Evolutionary conservation across 1,140 invertebrate species (phyloP).

Genomic region (Bombus balteatus): DNA sequence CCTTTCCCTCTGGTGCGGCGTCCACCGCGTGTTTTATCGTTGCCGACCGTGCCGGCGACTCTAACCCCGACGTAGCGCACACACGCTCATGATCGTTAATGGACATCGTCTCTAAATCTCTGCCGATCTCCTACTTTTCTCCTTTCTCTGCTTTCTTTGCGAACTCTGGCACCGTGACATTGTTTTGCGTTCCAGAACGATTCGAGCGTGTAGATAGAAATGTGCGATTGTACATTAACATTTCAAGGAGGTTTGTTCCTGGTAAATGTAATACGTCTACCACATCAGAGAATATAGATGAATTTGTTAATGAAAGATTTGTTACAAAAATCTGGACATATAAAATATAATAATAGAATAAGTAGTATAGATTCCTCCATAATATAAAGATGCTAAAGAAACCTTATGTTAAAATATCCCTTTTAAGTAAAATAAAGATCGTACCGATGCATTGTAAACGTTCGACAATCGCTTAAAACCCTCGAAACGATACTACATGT

Average conservation of each 20-base stretch:
- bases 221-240: not conserved
- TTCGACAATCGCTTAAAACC: not conserved
- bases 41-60: conserved; percentile 6
- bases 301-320: too few relatives aligned
- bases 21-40: conserved; percentile 49
- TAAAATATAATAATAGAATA: too few relatives aligned
- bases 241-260: not conserved
- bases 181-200: not conserved
- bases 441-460: not conserved
- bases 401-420: not conserved
- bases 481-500: not conserved
- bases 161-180: not conserved
- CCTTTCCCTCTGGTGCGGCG: not conserved
- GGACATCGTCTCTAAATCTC: conserved; percentile 35
- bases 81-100: conserved; percentile 52
- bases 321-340: too few relatives aligned
- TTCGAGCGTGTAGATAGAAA: not conserved
- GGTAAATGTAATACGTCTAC: too few relatives aligned
- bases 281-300: too few relatives aligned
- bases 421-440: too few relatives aligned
- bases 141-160: not conserved
- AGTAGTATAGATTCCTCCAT: too few relatives aligned
- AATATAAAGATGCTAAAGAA: too few relatives aligned
- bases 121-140: not conserved
- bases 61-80: conserved; percentile 21